A percentile compares a stretch with the other conserved stretches of the same genome.
phyloP scores from a whole-genome alignment of 2,888 invertebrate species.

The Drosophila mercatorum region DNA sequence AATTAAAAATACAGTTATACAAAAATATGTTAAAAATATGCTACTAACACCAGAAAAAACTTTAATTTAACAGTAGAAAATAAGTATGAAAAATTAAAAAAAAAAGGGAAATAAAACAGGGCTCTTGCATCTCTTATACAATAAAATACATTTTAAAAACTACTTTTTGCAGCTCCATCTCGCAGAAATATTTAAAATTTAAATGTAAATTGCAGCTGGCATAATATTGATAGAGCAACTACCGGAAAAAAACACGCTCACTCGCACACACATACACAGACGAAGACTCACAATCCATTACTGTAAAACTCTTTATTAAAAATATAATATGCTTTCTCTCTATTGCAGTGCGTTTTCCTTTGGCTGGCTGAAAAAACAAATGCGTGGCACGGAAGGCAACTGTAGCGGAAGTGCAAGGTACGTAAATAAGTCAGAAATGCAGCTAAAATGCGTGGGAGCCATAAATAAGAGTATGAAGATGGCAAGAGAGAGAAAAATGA shows the following conservation, averaged over 20 bases:
- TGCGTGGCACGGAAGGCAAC: conserved; percentile 8
- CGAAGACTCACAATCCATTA: conserved; percentile 18
- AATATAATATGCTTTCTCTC: conserved; percentile 29
- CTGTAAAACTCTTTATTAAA: conserved; percentile 32
- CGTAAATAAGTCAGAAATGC: conserved; percentile 64
- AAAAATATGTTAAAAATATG: background rate
- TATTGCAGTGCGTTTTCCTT: conserved; percentile 47
- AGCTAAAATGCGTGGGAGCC: conserved; percentile 47
- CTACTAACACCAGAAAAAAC: background rate
- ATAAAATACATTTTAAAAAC: background rate
- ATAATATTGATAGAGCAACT: conserved; percentile 11
- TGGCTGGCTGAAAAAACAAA: conserved; percentile 10
- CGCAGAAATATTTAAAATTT: background rate
- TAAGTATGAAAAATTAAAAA: background rate
- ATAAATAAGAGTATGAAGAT: conserved; percentile 50
- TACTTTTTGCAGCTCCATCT: background rate
- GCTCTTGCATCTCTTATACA: background rate
- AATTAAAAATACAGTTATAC: background rate
- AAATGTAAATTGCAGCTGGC: conserved; percentile 6
- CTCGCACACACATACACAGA: background rate
- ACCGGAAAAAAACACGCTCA: background rate
- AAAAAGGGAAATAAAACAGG: background rate
- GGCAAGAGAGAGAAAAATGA: no score
- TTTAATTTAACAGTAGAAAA: background rate
- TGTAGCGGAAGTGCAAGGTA: conserved; percentile 55